phyloP scores from a whole-genome alignment of 2,797 vertebrate genomes.

The Tadarida brasiliensis region DNA sequence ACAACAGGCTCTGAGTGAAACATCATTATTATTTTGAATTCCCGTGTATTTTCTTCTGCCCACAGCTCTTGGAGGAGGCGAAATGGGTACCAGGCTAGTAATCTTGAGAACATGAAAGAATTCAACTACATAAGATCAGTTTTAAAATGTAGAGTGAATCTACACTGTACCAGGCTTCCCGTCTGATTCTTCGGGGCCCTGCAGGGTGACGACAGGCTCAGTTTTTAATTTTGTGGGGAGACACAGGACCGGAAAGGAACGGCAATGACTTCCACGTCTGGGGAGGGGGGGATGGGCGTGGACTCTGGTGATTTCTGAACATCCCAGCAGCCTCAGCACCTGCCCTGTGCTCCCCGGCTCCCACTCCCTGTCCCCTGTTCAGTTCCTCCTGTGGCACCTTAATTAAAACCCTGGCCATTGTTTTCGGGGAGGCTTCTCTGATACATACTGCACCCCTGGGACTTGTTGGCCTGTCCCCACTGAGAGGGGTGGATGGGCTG shows the following conservation, averaged over 20 bases:
- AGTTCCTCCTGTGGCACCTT: background rate
- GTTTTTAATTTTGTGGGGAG: fast-evolving
- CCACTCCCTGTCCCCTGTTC: background rate
- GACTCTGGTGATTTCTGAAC: fast-evolving
- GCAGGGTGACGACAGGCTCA: background rate
- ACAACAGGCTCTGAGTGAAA: background rate
- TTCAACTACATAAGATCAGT: background rate
- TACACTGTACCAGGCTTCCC: background rate
- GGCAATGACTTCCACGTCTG: background rate
- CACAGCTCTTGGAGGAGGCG: background rate
- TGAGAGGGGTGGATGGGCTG: fast-evolving
- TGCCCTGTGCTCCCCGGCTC: background rate
- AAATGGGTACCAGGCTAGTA: background rate
- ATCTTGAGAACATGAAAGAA: background rate
- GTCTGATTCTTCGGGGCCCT: fast-evolving
- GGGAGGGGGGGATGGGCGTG: fast-evolving
- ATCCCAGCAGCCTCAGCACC: background rate
- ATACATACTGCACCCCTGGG: fast-evolving
- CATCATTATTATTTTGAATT: background rate
- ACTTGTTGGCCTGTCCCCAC: fast-evolving
- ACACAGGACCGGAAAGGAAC: background rate
- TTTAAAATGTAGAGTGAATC: background rate
- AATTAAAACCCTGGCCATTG: conserved; percentile 63
- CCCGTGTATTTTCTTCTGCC: background rate
- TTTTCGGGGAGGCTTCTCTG: background rate